phyloP scores from a whole-genome alignment of 1,140 invertebrate genomes.

The Microvelia longipes region DNA sequence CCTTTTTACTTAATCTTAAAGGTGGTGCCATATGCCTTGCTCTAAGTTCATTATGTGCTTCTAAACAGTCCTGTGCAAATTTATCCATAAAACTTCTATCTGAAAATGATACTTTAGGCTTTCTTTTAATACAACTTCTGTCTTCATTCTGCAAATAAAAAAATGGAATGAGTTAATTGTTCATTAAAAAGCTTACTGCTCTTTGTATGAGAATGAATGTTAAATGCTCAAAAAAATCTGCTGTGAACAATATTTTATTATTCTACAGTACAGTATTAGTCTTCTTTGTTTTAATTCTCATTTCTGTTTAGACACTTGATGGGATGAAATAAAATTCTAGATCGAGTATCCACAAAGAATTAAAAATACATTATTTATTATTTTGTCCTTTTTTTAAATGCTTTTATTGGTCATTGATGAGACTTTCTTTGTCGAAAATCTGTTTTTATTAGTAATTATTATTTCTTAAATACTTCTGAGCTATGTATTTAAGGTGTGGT shows the following conservation, averaged over 20 bases:
- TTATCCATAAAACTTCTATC: slow-evolving; percentile 18
- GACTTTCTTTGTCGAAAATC: background rate
- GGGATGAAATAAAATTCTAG: background rate
- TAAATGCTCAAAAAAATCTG: too few species aligned
- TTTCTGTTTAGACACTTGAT: background rate
- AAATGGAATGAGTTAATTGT: too few species aligned
- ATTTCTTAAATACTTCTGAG: background rate
- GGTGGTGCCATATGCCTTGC: slow-evolving; percentile 48
- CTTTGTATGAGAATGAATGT: too few species aligned
- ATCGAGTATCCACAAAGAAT: too few species aligned
- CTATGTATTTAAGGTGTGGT: too few species aligned
- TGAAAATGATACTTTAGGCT: slow-evolving; percentile 1
- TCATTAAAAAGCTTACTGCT: too few species aligned
- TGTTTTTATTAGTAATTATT: background rate
- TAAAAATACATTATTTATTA: too few species aligned
- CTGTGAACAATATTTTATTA: too few species aligned
- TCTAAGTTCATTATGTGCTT: slow-evolving; percentile 60
- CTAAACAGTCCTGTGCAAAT: slow-evolving; percentile 46
- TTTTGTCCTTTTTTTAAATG: too few species aligned
- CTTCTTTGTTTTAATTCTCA: background rate
- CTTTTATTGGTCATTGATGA: too few species aligned
- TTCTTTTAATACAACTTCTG: background rate
- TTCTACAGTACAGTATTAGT: too few species aligned
- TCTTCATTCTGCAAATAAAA: background rate
- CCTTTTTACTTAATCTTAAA: slow-evolving; percentile 51